A percentile compares a stretch with the other conserved stretches of the same genome.
phyloP scores from a whole-genome alignment of 1,140 invertebrate genomes.

The Drosophila santomea region DNA sequence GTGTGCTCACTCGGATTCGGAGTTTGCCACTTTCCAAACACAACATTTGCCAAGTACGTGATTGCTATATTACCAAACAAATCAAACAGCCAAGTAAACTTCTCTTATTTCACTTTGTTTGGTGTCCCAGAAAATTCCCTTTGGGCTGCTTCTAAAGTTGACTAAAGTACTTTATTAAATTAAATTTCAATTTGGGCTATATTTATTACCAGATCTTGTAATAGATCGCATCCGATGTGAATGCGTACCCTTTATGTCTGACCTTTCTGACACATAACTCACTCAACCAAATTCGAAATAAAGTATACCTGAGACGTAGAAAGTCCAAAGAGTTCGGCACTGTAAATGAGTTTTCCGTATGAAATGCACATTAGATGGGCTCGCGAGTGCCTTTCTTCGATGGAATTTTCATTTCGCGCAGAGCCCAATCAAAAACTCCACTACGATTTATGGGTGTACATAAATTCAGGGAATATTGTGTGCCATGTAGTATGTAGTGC shows the following conservation, averaged over 20 bases:
- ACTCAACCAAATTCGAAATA: conserved; percentile 15
- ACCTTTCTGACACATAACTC: conserved; percentile 3
- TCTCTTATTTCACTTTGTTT: background rate
- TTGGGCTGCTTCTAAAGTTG: background rate
- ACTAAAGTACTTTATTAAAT: background rate
- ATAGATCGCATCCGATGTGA: too few relatives aligned
- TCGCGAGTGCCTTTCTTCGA: conserved; percentile 21
- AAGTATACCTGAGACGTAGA: conserved; percentile 23
- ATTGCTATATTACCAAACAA: background rate
- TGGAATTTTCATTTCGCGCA: conserved; percentile 56
- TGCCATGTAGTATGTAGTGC: background rate
- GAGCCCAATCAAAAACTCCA: conserved; percentile 57
- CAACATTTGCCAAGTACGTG: conserved; percentile 6
- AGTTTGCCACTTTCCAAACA: background rate
- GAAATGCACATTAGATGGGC: conserved; percentile 58
- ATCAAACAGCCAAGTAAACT: background rate
- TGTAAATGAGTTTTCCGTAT: conserved; percentile 45
- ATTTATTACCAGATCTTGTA: too few relatives aligned
- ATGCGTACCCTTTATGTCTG: too few relatives aligned
- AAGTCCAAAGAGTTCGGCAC: conserved; percentile 11
- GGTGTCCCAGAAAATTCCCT: background rate
- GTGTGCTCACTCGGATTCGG: conserved; percentile 3
- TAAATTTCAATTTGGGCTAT: background rate
- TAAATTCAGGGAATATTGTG: conserved; percentile 77
- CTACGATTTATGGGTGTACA: conserved; percentile 76